A percentile compares a stretch with the other conserved stretches of the same genome.
Evolutionary conservation across 2,888 invertebrate species (phyloP).

Genomic region (Drosophila aldrichi): DNA sequence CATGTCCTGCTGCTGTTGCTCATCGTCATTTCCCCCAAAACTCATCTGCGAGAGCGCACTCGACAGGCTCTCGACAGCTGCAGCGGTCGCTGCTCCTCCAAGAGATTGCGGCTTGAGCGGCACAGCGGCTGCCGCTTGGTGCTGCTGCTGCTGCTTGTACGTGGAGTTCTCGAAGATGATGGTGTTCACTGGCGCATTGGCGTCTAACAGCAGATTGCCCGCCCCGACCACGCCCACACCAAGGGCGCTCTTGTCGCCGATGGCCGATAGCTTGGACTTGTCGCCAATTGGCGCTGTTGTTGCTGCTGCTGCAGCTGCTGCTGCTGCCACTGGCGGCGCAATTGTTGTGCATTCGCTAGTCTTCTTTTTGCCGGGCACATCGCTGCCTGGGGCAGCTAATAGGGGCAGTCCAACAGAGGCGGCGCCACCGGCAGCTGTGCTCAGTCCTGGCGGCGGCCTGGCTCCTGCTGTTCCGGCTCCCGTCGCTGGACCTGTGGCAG

Average conservation of each 20-base stretch:
- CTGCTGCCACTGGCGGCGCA: constrained; percentile 37
- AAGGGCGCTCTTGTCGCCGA: constrained; percentile 57
- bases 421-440: constrained; percentile 53
- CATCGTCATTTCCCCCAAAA: constrained; percentile 85
- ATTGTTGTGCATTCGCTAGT: constrained; percentile 44
- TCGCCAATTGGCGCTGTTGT: constrained; percentile 53
- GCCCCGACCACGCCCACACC: constrained; percentile 19
- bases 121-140: constrained; percentile 33
- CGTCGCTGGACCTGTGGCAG: constrained; percentile 11
- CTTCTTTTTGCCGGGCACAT: constrained; percentile 63
- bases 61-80: constrained; percentile 85
- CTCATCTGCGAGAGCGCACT: constrained; percentile 89
- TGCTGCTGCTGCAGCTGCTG: constrained; percentile 18
- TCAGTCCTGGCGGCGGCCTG: constrained; percentile 67
- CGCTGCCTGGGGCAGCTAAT: constrained; percentile 40
- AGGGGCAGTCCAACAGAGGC: constrained; percentile 29
- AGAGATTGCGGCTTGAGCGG: constrained; percentile 39
- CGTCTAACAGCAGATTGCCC: constrained; percentile 87
- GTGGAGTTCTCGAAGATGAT: constrained; percentile 97
- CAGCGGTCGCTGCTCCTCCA: constrained; percentile 53
- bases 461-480: constrained; percentile 17
- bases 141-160: constrained; percentile 88
- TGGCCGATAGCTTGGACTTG: constrained; percentile 65
- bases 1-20: constrained; percentile 93
- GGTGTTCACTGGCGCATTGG: constrained; percentile 93